Evolutionary conservation across 2,113 vertebrate genomes (phyloP), one percentile per base, ranked within the genome.

Genomic region (Zingel zingel): DNA sequence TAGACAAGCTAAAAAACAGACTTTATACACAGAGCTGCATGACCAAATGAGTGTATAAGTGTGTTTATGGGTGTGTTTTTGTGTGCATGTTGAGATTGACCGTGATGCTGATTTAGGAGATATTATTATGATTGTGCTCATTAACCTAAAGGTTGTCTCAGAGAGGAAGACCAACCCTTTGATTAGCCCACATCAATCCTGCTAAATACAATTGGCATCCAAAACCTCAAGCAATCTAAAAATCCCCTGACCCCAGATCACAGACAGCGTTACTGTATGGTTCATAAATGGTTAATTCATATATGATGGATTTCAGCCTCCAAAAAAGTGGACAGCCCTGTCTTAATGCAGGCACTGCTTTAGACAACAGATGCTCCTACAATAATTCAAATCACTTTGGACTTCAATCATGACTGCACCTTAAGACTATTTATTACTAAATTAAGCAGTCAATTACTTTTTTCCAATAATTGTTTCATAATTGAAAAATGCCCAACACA

Each of bases 1-100:
- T 79, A 85, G 73, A 86, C 79, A 76, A 81, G 74, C 86, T 77
- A 75, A 81, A 83, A 82, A 74, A 80, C 53, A 4, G 62, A 77
- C 59, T 58, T 81, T 83, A 50, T 50, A 76, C 27, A 5, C 30
- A 33, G 33, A 63, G 69, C 73, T 6, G 77, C 61, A 54, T 73
- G 71, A 71, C 43, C 53, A 70, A 88, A 83, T 62, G 56, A 81
- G 77, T 45, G 50, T 16, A 36, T 1, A 4, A 21, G 33, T 33
- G 47, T 14, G 25, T 25, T 61, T 68, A 19, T 3, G 15, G 2
- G 59, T 53, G 45, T 59, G 39, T 66, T 51, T 12, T 10, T 27
- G 36, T 54, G 59, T 11, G 63, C n/a, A 3, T 64, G 53, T 57
- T 65, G 23, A 36, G 45, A 48, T 43, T 64, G 81, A 59, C 82